phyloP scores from a whole-genome alignment of 2,888 invertebrate species.

The Eristalinus sepulchralis region DNA sequence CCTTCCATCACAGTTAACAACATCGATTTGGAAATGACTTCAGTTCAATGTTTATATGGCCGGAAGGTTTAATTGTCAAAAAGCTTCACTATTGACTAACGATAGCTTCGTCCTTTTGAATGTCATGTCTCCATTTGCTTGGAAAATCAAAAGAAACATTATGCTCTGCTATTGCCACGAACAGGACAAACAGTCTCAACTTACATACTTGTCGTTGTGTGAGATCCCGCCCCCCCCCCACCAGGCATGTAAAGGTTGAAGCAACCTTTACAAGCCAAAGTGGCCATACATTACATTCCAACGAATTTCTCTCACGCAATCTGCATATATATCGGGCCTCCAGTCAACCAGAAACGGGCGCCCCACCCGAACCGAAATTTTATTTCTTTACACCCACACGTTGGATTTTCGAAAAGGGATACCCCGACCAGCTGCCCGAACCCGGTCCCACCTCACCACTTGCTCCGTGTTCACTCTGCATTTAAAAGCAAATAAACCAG shows the following conservation, averaged over 20 bases:
- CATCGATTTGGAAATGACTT: conserved; percentile 55
- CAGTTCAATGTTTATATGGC: conserved; percentile 39
- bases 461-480: conserved; percentile 12
- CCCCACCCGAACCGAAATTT: conserved; percentile 7
- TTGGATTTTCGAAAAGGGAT: conserved; percentile 4
- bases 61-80: conserved; percentile 61
- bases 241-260: neutral
- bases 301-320: conserved; percentile 63
- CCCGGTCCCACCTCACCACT: neutral
- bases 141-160: conserved; percentile 53
- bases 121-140: conserved; percentile 36
- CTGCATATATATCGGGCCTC: conserved; percentile 56
- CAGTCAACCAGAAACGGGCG: conserved; percentile 54
- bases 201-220: neutral
- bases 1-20: conserved; percentile 29
- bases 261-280: conserved; percentile 18
- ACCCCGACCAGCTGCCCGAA: neutral
- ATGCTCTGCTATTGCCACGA: conserved; percentile 29
- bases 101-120: conserved; percentile 6
- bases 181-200: neutral
- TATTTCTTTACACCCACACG: conserved; percentile 13
- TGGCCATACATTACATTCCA: conserved; percentile 27
- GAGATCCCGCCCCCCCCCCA: neutral
- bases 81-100: conserved; percentile 23
- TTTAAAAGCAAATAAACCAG: conserved; percentile 55